A percentile compares a stretch with the other conserved stretches of the same genome.
These are phyloP conservation scores for Apteryx mantelli DNA, from an alignment of 2,113 vertebrate genomes.

Conservation along the genomic window DNA sequence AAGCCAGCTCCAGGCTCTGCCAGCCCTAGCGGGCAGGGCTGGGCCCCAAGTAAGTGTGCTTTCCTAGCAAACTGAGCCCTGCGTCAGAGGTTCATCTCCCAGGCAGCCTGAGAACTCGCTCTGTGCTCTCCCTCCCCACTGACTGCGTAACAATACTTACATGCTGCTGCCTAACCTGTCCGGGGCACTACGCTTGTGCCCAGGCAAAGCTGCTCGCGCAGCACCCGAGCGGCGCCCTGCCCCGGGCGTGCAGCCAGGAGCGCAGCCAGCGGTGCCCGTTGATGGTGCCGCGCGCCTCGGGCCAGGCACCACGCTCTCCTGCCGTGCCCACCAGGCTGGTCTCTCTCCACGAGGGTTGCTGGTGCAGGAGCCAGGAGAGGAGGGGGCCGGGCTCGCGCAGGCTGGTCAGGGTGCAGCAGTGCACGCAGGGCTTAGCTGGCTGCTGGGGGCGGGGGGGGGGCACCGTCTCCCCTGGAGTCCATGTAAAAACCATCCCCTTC, in stretches of 20 bases:
- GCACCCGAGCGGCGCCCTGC: not conserved
- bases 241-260: too few relatives aligned
- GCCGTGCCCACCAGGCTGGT: not conserved
- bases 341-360: not conserved
- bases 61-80: too few relatives aligned
- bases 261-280: not conserved
- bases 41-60: not conserved
- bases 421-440: not conserved
- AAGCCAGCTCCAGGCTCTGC: not conserved
- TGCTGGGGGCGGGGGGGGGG: too few relatives aligned
- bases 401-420: not conserved
- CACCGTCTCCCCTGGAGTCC: too few relatives aligned
- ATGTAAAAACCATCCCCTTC: too few relatives aligned
- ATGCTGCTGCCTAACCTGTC: not conserved
- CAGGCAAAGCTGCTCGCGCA: not conserved
- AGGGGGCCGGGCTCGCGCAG: not conserved
- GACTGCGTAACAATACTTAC: not conserved
- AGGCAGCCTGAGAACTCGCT: too few relatives aligned
- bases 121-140: too few relatives aligned
- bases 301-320: too few relatives aligned
- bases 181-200: fast-evolving
- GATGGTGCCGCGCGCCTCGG: not conserved
- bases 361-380: not conserved
- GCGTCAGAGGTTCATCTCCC: too few relatives aligned
- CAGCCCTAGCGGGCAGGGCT: not conserved